Evolutionary conservation across 2,888 invertebrate genomes (phyloP).

Genomic region (Anagyrus pseudococci): DNA sequence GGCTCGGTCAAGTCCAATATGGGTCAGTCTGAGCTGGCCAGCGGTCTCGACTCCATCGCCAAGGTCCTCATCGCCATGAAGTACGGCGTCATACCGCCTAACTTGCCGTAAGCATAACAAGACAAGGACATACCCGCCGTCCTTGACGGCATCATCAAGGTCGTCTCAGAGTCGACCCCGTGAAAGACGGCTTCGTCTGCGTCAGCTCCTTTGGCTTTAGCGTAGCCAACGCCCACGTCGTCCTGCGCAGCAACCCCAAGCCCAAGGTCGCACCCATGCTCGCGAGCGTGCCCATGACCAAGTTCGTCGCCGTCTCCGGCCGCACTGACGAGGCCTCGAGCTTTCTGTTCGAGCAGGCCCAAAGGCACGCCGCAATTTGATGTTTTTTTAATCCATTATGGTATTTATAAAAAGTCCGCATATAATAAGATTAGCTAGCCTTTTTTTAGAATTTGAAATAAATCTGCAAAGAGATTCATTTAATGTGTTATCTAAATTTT

Average conservation of each 20-base stretch:
- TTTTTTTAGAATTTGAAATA: constrained; percentile 92
- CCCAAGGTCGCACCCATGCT: constrained; percentile 68
- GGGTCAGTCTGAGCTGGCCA: constrained; percentile 97
- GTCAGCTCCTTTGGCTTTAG: constrained; percentile 99
- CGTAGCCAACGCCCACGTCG: constrained; percentile 93
- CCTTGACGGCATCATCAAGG: constrained; percentile 81
- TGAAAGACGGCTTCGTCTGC: constrained; percentile 94
- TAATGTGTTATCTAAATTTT: constrained; percentile 73
- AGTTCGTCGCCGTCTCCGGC: constrained; percentile 81
- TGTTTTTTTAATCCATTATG: constrained; percentile 88
- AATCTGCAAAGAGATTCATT: constrained; percentile 91
- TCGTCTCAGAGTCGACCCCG: constrained; percentile 80
- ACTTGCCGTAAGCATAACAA: constrained; percentile 84
- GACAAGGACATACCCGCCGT: constrained; percentile 92
- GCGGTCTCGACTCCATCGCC: constrained; percentile 88
- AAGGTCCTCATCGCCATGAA: constrained; percentile 95
- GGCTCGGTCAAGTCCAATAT: constrained; percentile 99
- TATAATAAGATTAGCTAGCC: constrained; percentile 89
- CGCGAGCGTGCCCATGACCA: constrained; percentile 65
- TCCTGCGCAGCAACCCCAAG: constrained; percentile 81
- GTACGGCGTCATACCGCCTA: constrained; percentile 84
- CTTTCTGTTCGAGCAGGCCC: constrained; percentile 66
- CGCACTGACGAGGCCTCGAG: constrained; percentile 83
- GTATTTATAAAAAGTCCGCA: constrained; percentile 90
- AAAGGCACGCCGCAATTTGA: constrained; percentile 65